Percentiles rank a stretch among this genome's conserved stretches.
Conservation (phyloP, 2,888 invertebrate genomes). For the Eustalomyia histrio region DNA sequence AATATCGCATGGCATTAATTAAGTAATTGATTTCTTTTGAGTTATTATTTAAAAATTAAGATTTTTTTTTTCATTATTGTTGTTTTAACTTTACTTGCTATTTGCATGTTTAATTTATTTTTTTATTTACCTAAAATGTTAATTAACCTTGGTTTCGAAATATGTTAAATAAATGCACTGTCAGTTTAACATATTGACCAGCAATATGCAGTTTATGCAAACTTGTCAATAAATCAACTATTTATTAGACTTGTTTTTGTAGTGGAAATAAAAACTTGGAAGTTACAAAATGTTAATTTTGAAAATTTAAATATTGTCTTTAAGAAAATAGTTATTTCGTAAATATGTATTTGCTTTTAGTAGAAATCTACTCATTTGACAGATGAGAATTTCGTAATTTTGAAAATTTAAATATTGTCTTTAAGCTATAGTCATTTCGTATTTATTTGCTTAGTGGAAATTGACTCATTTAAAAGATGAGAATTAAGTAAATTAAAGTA, state of each 20-base stretch:
- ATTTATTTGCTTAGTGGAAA: too few relatives aligned
- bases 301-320: neutral
- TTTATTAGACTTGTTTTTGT: neutral
- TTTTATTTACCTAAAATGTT: slow-evolving; percentile 25
- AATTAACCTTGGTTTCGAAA: slow-evolving; percentile 52
- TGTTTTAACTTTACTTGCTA: slow-evolving; percentile 16
- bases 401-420: too few relatives aligned
- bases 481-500: too few relatives aligned
- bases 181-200: slow-evolving; percentile 27
- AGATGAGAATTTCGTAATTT: too few relatives aligned
- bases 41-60: slow-evolving; percentile 13
- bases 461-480: too few relatives aligned
- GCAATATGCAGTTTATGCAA: slow-evolving; percentile 11
- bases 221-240: neutral
- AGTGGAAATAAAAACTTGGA: neutral
- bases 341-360: too few relatives aligned
- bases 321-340: neutral
- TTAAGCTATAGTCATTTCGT: too few relatives aligned
- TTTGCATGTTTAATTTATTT: slow-evolving; percentile 45
- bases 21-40: slow-evolving; percentile 2
- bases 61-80: slow-evolving; percentile 40
- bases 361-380: too few relatives aligned
- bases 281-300: neutral
- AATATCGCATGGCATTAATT: slow-evolving; percentile 39
- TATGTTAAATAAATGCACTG: slow-evolving; percentile 9